Percentiles rank a stretch among this genome's conserved stretches.
phyloP scores from a whole-genome alignment of 2,888 invertebrate species.

The Harpalus rufipes region DNA sequence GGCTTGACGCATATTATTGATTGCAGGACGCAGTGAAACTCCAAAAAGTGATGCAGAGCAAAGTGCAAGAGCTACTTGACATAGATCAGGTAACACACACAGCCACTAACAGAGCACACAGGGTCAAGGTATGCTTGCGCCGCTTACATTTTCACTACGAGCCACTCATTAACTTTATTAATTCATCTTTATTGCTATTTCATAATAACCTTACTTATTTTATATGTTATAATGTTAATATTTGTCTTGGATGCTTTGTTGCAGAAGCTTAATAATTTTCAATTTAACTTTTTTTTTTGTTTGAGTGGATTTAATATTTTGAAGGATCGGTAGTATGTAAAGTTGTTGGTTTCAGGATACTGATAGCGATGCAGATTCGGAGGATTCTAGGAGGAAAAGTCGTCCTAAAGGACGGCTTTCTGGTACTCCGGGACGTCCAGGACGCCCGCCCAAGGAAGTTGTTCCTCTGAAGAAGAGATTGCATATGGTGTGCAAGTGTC shows the following conservation, averaged over 20 bases:
- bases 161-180: slow-evolving; percentile 1
- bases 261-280: neutral
- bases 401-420: slow-evolving; percentile 73
- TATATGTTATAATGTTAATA: neutral
- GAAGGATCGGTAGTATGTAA: neutral
- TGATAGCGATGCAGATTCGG: slow-evolving; percentile 78
- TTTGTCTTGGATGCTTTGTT: neutral
- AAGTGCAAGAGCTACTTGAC: slow-evolving; percentile 85
- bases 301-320: slow-evolving; percentile 9
- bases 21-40: slow-evolving; percentile 85
- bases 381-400: slow-evolving; percentile 73
- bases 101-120: slow-evolving; percentile 76
- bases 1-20: slow-evolving; percentile 66
- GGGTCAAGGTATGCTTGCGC: slow-evolving; percentile 74
- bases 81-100: slow-evolving; percentile 81
- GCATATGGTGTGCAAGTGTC: slow-evolving; percentile 87
- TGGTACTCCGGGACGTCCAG: slow-evolving; percentile 69
- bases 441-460: slow-evolving; percentile 75
- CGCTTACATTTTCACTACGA: slow-evolving; percentile 18
- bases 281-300: slow-evolving; percentile 1
- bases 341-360: slow-evolving; percentile 75
- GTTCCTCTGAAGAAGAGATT: slow-evolving; percentile 88
- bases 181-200: too few species aligned
- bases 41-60: slow-evolving; percentile 85
- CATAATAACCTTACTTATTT: neutral